Base-by-base conservation (phyloP, 2,113 vertebrate genomes). In the Hydrolagus affinis region DNA sequence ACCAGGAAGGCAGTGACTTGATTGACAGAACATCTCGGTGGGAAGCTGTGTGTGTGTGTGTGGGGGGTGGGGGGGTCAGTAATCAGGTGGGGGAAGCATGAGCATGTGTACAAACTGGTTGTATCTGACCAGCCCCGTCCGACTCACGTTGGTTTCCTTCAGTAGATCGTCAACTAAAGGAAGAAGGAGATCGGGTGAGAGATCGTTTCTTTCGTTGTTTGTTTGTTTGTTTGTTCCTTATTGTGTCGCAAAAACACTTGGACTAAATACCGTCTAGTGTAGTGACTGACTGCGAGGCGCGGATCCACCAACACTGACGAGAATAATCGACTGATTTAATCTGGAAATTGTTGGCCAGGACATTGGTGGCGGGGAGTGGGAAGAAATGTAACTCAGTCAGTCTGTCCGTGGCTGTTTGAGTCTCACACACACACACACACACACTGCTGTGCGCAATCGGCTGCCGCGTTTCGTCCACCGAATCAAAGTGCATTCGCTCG, bases 131-230 rank as follows among this genome's bases (percentile, higher is more conserved):
- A 85, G 87, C 14, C 96, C 97, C 0, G 92, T 91, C 0, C 94
- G 90, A 12, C 93, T 93, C 0, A 98, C 74, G 7, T 93, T 90
- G n/a, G 94, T 95, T 87, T 96, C 95, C 76, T 85, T 94, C 76
- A 98, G 95, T 88, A 99, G 94, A 0, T 95, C 94, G 3, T 99
- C 95, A 85, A 97, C 97, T 99, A 86, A 14, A 76, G 91, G 85
- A 75, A 44, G 44, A 44, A 44, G 44, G 44, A 44, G 44, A 44
- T 44, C 44, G 44, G 6, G 44, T 44, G 44, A 44, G 44, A 44
- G n/a, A n/a, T n/a, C n/a, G n/a, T n/a, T n/a, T n/a, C n/a, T 44
- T 44, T 3, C 6, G 44, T 44, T 44, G 44, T n/a, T n/a, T n/a
- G 44, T 1, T 44, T 44, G 1, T 44, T 44, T 44, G 1, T 44